Evolutionary conservation across 2,113 vertebrate species (phyloP).

Genomic region (Cephalophus harveyi): DNA sequence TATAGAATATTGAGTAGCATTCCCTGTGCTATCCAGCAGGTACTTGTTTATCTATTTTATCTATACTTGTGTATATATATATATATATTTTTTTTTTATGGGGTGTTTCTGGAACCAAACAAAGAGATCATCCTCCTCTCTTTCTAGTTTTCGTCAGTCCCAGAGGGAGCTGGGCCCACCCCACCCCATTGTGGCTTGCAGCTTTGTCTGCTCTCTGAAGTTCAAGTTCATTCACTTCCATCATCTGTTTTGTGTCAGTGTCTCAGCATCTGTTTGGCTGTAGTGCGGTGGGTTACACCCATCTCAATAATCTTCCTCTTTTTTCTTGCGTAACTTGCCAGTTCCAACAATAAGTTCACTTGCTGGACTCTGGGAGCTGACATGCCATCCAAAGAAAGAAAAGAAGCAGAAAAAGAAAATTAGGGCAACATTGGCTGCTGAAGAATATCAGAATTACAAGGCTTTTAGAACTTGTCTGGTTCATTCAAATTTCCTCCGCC

Average conservation of each 20-base stretch:
- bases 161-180: background rate
- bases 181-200: fast-evolving
- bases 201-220: slow-evolving; percentile 18
- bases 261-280: background rate
- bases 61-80: background rate
- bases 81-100: too few relatives aligned
- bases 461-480: background rate
- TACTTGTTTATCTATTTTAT: background rate
- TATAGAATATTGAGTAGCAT: background rate
- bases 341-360: slow-evolving; percentile 51
- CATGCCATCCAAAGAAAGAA: background rate
- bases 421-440: background rate
- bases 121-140: background rate
- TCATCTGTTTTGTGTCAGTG: slow-evolving; percentile 68
- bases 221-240: slow-evolving; percentile 57
- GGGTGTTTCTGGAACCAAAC: background rate
- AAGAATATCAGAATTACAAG: background rate
- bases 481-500: background rate
- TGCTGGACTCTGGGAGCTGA: background rate
- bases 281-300: slow-evolving; percentile 47
- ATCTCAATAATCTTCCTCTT: slow-evolving; percentile 67
- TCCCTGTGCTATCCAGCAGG: background rate
- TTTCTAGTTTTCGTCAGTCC: background rate
- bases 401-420: background rate
- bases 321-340: slow-evolving; percentile 63